Base-by-base conservation (phyloP, 1,140 invertebrate species). In the Drosophila nebulosa region DNA sequence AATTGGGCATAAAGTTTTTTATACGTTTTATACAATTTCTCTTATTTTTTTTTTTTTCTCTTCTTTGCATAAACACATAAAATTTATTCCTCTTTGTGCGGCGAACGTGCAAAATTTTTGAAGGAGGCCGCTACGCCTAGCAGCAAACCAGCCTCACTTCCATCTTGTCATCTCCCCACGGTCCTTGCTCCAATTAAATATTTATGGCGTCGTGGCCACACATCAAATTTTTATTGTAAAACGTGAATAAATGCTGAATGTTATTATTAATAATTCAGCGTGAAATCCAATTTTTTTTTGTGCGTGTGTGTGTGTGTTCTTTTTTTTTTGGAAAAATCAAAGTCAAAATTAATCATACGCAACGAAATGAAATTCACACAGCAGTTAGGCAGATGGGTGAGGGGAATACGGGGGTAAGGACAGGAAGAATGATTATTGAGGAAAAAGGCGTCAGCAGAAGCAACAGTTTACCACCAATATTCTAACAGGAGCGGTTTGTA, bases 1-100 rank as follows among this genome's bases (percentile, higher is more conserved):
- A 74, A 74, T 74, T 74, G 72, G 53, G 72, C 53, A 69, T 71
- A 53, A 57, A 62, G 42, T 66, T 74, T 71, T 64, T 55, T 58
- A 52, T 39, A 30, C 55, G 26, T 35, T 58, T 14, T 58, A 42
- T 42, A 42, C 14, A 42, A 21, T 24, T 69, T 18, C 55, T 7
- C 55, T n/a, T 51, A 27, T 57, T 35, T 16, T 16, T 3, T 46
- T 10, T 46, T 46, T 21, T 36, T 14, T 36, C 14, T 36, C 14
- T 36, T 36, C 18, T 46, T 46, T 46, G 39, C 39, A 46, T 46
- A 46, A 46, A 46, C 39, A 46, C 39, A 46, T 46, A 46, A 46
- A 46, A 46, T 46, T 21, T 46, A 46, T 46, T 46, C 39, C 16
- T 21, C 39, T 46, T 18, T 21, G 16, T 14, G 39, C 6, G 39